These are phyloP conservation scores for Ptilodon capucinus DNA, from an alignment of 2,888 invertebrate genomes.

Conservation along the genomic window DNA sequence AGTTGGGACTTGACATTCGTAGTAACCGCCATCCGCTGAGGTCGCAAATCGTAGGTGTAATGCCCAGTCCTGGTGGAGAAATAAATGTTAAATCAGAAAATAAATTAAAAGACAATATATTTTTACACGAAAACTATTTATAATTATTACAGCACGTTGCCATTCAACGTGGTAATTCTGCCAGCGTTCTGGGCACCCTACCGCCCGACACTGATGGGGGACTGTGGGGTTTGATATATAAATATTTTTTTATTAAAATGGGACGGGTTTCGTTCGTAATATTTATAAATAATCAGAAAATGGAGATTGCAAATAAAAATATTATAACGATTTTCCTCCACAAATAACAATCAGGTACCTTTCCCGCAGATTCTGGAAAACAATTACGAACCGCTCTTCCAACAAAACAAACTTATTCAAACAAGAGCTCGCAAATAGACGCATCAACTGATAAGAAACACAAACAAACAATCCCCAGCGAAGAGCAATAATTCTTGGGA, in stretches of 20 bases:
- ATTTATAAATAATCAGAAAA: no score
- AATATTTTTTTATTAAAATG: no score
- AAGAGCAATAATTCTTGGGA: conserved; percentile 28
- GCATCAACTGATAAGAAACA: conserved; percentile 6
- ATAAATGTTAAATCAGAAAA: conserved; percentile 25
- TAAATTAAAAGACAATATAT: no score
- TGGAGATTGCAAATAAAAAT: background rate
- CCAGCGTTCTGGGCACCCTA: no score
- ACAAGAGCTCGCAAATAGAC: background rate
- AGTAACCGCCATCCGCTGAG: conserved; percentile 84
- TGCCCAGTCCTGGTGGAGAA: conserved; percentile 83
- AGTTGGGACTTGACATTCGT: conserved; percentile 86
- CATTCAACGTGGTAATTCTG: no score
- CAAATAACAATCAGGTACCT: background rate
- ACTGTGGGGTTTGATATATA: no score
- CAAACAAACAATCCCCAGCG: conserved; percentile 17
- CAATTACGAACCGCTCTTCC: background rate
- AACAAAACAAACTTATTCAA: background rate
- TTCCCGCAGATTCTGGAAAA: background rate
- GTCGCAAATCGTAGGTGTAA: conserved; percentile 85
- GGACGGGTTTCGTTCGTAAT: no score
- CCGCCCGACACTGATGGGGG: no score
- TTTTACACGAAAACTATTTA: no score
- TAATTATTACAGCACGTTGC: no score
- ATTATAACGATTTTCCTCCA: background rate